phyloP scores from a whole-genome alignment of 2,888 invertebrate species.

The Coremacera marginata region DNA sequence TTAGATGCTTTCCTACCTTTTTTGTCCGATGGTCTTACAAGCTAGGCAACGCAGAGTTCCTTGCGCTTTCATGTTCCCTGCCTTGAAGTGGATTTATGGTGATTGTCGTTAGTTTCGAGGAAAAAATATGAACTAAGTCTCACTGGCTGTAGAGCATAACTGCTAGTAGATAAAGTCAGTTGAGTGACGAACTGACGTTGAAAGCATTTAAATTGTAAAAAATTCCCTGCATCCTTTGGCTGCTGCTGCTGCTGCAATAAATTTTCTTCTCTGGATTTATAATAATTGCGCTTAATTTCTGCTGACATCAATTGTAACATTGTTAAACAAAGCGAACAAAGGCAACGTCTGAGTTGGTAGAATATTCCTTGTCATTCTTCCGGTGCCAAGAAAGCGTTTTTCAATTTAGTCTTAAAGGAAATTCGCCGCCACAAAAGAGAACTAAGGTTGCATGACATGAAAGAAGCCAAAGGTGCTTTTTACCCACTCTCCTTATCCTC shows the following conservation, averaged over 20 bases:
- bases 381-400: neutral
- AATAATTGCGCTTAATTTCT: slow-evolving; percentile 4
- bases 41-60: neutral
- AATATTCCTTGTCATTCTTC: neutral
- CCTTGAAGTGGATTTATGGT: slow-evolving; percentile 21
- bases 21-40: neutral
- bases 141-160: neutral
- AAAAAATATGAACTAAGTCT: neutral
- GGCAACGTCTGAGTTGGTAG: neutral
- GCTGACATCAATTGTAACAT: neutral
- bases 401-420: slow-evolving; percentile 1
- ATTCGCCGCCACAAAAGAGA: neutral
- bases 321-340: slow-evolving; percentile 17
- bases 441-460: neutral
- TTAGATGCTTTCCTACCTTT: neutral
- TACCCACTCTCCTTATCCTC: neutral
- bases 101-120: neutral
- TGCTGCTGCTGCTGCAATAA: neutral
- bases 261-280: neutral
- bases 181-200: slow-evolving; percentile 1
- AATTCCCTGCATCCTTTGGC: neutral
- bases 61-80: slow-evolving; percentile 1
- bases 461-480: neutral
- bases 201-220: neutral
- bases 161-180: neutral